Evolutionary conservation across 2,113 vertebrate species (phyloP).

Genomic region (Morone chrysops): DNA sequence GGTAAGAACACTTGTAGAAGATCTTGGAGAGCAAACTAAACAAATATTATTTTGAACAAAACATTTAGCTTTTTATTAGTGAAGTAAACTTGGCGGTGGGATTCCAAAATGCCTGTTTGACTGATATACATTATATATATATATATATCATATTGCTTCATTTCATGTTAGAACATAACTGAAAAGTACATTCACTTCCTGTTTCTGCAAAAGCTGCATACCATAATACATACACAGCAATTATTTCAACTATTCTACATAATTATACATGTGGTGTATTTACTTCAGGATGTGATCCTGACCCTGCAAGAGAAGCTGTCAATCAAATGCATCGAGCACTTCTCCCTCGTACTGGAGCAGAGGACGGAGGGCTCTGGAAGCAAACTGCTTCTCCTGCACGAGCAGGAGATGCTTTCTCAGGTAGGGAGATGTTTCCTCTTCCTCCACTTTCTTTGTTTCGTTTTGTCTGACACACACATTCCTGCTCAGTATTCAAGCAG

Average conservation of each 20-base stretch:
- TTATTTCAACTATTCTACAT: not conserved
- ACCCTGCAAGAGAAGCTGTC: constrained; percentile 98
- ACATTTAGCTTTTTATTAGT: no score
- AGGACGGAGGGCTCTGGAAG: constrained; percentile 87
- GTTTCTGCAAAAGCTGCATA: no score
- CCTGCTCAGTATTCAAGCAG: constrained; percentile 73
- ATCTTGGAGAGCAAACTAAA: not conserved
- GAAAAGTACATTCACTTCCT: no score
- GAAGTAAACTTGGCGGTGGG: no score
- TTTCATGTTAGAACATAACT: not conserved
- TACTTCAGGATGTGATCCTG: constrained; percentile 93
- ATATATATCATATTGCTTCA: not conserved
- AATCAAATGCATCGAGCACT: constrained; percentile 97
- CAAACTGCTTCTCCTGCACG: constrained; percentile 93
- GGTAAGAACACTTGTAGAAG: not conserved
- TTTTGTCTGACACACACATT: constrained; percentile 12
- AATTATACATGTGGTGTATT: not conserved
- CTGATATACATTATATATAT: no score
- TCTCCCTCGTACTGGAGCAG: constrained; percentile 96
- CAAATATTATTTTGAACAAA: not conserved
- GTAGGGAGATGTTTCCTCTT: constrained; percentile 74
- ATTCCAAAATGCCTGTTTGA: not conserved
- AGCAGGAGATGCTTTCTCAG: constrained; percentile 98
- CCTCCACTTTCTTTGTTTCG: not conserved
- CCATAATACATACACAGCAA: no score